A percentile compares a stretch with the other conserved stretches of the same genome.
phyloP scores from a whole-genome alignment of 1,140 invertebrate species.

The Anoplolepis gracilipes region DNA sequence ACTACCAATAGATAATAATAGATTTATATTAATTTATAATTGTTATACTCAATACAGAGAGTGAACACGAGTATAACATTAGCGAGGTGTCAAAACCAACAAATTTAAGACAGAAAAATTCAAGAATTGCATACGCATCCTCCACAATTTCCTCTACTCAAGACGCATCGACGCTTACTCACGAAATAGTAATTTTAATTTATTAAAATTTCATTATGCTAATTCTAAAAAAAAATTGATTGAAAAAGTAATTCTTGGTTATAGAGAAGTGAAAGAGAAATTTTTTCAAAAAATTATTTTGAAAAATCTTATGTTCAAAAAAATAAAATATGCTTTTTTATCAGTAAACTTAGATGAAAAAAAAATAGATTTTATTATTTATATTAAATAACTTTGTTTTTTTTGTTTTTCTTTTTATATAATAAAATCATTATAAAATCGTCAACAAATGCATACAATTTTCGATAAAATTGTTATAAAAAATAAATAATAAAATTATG shows the following conservation, averaged over 20 bases:
- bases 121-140: neutral
- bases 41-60: neutral
- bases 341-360: no score
- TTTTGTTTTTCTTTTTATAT: no score
- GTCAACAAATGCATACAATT: no score
- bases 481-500: no score
- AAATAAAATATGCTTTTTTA: no score
- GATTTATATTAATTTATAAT: neutral
- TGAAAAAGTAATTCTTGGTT: neutral
- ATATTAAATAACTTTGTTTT: no score
- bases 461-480: no score
- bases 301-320: no score
- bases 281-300: no score
- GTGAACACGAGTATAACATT: neutral
- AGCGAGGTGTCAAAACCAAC: neutral
- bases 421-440: no score
- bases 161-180: slow-evolving; percentile 27
- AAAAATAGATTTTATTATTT: no score
- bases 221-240: neutral
- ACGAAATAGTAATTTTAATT: slow-evolving; percentile 11
- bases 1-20: neutral
- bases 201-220: neutral
- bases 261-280: no score
- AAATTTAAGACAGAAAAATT: neutral
- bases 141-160: neutral